Evolutionary conservation across 2,888 invertebrate genomes (phyloP), one percentile per base, ranked within the genome.

Genomic region (Pollenia griseotomentosa): DNA sequence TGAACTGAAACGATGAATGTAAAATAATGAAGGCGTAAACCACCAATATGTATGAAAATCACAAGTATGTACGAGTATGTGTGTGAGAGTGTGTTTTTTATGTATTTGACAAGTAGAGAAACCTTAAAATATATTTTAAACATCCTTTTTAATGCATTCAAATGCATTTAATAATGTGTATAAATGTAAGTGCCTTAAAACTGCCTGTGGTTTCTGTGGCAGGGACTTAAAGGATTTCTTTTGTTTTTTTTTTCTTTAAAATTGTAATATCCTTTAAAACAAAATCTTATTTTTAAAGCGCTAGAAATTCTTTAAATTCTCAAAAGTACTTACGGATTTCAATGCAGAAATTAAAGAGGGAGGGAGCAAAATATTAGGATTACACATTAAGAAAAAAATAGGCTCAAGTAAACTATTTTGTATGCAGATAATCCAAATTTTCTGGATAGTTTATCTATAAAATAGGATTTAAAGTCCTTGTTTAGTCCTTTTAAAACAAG

Each of bases 21-120:
- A 65, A 61, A 74, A 70, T 78, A 80, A 81, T 83, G 80, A 73
- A 87, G 86, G 83, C 87, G 83, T 81, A 73, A 79, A 81, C 80
- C 87, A 84, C 16, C 71, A 84, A 84, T 81, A 57, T 73, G 68
- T 78, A 66, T 61, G n/a, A n/a, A 53, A 68, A 19, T 74, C 42
- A 23, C 23, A 51, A 8, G 12, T 11, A 19, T 40, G 33, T 44
- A 33, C 59, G 66, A 33, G 14, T 79, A 12, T 44, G 2, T 48
- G 40, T 46, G 12, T 51, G 40, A 6, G 33, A 33, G 33, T 19
- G 12, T 51, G 16, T 11, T 14, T 16, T 16, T 46, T 53, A 23
- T 73, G 74, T 59, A 59, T 46, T 48, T 82, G 74, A 75, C 75
- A 73, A 73, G 19, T 23, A 33, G 42, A 68, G 55, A 74, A 80